Evolutionary conservation across 2,888 invertebrate species (phyloP).

Genomic region (Plebejus melissa): DNA sequence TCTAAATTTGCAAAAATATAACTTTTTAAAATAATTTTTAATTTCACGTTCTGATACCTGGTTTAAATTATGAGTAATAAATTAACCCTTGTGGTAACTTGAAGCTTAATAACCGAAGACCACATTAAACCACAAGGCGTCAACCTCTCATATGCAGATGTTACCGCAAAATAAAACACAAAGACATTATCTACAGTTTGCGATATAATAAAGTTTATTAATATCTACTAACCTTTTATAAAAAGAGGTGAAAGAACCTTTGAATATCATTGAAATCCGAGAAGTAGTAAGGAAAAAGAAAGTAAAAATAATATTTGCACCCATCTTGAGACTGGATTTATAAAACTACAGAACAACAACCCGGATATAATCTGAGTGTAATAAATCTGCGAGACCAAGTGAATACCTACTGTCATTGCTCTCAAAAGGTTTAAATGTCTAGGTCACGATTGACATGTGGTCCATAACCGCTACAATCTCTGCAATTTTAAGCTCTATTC

Average conservation of each 20-base stretch:
- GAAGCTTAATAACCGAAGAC: conserved; percentile 10
- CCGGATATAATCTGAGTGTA: conserved; percentile 8
- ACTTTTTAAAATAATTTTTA: not conserved
- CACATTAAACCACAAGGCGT: not conserved
- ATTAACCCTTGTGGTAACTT: conserved; percentile 10
- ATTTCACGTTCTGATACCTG: not conserved
- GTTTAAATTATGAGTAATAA: not conserved
- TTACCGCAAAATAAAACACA: conserved; percentile 5
- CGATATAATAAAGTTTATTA: conserved; percentile 2
- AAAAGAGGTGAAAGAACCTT: not conserved
- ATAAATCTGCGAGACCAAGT: conserved; percentile 24
- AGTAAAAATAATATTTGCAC: not conserved
- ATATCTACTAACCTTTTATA: not conserved
- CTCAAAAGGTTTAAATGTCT: conserved; percentile 51
- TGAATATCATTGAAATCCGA: not conserved
- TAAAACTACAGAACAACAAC: not conserved
- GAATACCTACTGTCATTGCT: conserved; percentile 11
- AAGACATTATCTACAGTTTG: not conserved
- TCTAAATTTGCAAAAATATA: not conserved
- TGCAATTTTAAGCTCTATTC: conserved; percentile 32
- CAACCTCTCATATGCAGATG: not conserved
- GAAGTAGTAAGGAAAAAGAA: not conserved
- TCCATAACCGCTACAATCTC: conserved; percentile 37
- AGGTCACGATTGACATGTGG: conserved; percentile 57
- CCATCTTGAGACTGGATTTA: not conserved